Evolutionary conservation across 1,140 invertebrate genomes (phyloP).

Genomic region (Leptinotarsa undecemlineata): DNA sequence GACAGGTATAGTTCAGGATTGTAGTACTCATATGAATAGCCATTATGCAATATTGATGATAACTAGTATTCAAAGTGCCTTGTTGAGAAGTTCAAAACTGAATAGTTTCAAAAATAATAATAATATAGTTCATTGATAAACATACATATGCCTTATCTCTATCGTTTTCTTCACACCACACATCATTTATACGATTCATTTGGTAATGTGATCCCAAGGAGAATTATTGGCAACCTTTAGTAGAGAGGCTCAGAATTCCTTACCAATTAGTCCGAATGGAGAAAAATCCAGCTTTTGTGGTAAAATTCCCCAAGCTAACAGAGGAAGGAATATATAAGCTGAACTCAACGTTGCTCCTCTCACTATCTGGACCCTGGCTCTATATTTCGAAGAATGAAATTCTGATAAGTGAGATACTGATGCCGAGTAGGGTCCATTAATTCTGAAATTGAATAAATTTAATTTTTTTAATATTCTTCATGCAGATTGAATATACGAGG

Average conservation of each 20-base stretch:
- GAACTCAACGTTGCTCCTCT: conserved; percentile 64
- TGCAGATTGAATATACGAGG: too few species aligned
- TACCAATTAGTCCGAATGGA: conserved; percentile 26
- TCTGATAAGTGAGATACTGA: conserved; percentile 71
- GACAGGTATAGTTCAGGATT: too few species aligned
- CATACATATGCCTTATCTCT: too few species aligned
- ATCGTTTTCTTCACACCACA: too few species aligned
- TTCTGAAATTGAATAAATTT: conserved; percentile 56
- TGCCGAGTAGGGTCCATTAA: conserved; percentile 72
- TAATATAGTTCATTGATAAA: too few species aligned
- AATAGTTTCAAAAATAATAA: too few species aligned
- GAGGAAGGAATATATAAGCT: conserved; percentile 54
- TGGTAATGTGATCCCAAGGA: not conserved
- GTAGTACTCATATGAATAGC: too few species aligned
- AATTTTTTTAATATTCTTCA: too few species aligned
- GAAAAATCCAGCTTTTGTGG: conserved; percentile 31
- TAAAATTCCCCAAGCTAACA: conserved; percentile 35
- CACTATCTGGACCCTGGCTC: conserved; percentile 65
- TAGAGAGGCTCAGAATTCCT: not conserved
- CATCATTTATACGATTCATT: not conserved
- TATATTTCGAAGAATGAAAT: conserved; percentile 64
- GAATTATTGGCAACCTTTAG: too few species aligned
- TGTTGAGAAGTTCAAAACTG: too few species aligned
- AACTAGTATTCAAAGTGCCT: too few species aligned
- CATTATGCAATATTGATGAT: too few species aligned